Base-by-base conservation (phyloP, 2,888 invertebrate genomes). In the Sminthurides aquaticus region DNA sequence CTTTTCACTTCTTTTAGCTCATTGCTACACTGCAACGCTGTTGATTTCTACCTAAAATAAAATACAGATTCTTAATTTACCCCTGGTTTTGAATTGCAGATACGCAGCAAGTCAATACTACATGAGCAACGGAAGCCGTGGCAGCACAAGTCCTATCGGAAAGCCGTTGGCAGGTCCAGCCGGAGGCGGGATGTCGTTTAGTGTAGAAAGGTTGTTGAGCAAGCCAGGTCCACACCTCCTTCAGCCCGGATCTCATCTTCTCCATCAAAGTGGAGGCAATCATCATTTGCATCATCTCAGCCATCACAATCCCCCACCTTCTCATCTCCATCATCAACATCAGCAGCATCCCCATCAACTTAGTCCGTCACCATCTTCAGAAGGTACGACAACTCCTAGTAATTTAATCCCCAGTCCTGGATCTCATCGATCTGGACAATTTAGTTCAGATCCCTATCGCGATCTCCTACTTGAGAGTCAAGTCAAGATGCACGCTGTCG, bases 41-140 rank as follows among this genome's bases (percentile, higher is more conserved):
- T n/a, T n/a, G n/a, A n/a, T n/a, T n/a, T n/a, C n/a, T n/a, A n/a
- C n/a, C n/a, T n/a, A n/a, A n/a, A n/a, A n/a, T n/a, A n/a, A n/a
- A n/a, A n/a, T n/a, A n/a, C n/a, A n/a, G n/a, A n/a, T n/a, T n/a
- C n/a, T n/a, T n/a, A n/a, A n/a, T n/a, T n/a, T n/a, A n/a, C n/a
- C n/a, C n/a, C n/a, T n/a, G n/a, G n/a, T 34, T 34, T 60, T 56
- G 34, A 28, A 43, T 57, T 57, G n/a, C 64, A 74, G 74, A 67
- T 74, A 72, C 62, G 71, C 72, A 57, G 73, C 73, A 28, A 68
- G 71, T 18, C 73, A 73, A 69, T 72, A 74, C 66, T 72, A 74
- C 66, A 71, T 71, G 70, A 69, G 65, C 61, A 73, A 71, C 60
- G 68, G 69, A 62, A 68, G 64, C 54, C 65, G 66, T 57, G 65